Evolutionary conservation across 2,888 invertebrate genomes (phyloP).

Genomic region (Microchrysa polita): DNA sequence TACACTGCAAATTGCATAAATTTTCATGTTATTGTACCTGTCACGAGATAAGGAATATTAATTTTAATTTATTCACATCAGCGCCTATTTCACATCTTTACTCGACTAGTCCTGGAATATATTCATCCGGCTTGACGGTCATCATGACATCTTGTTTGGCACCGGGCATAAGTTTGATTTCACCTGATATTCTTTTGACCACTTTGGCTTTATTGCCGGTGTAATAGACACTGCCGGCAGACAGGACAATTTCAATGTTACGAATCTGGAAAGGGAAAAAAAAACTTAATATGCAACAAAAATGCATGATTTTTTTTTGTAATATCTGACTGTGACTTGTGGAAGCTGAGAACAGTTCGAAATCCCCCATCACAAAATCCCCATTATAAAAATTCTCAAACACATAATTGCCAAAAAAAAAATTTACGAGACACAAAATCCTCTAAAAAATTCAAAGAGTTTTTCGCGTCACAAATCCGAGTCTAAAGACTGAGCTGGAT

Average conservation of each 20-base stretch:
- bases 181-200: conserved; percentile 76
- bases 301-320: too few species aligned
- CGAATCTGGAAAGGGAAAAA: conserved; percentile 63
- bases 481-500: too few species aligned
- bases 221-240: conserved; percentile 78
- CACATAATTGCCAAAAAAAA: too few species aligned
- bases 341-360: too few species aligned
- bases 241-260: conserved; percentile 73
- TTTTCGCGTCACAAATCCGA: too few species aligned
- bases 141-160: conserved; percentile 70
- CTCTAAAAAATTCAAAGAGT: too few species aligned
- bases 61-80: background rate
- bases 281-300: too few species aligned
- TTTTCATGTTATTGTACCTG: conserved; percentile 74
- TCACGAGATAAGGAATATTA: background rate
- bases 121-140: conserved; percentile 73
- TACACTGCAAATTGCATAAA: conserved; percentile 81
- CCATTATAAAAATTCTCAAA: too few species aligned
- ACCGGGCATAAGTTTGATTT: conserved; percentile 71
- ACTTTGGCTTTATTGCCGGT: conserved; percentile 77
- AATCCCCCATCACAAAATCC: too few species aligned
- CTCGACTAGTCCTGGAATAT: conserved; percentile 81
- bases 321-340: too few species aligned
- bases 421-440: too few species aligned
- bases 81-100: too few species aligned